Base-by-base conservation (phyloP, 2,888 invertebrate species). In the Colostygia pectinataria region DNA sequence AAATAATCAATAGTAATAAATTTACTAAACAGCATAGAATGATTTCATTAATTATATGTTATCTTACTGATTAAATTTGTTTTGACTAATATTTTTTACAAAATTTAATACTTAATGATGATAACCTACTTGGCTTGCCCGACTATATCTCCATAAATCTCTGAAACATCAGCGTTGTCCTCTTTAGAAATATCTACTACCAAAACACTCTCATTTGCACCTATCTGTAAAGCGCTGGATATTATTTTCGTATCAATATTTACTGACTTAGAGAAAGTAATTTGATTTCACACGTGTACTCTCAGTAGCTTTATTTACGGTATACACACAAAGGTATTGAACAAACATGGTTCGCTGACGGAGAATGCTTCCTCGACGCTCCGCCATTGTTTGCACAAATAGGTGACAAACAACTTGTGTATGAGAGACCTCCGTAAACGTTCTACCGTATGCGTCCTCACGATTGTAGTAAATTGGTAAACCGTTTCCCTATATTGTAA, bases 331-430 rank as follows among this genome's bases (percentile, higher is more conserved):
- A 57, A 64, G 63, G 68, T 60, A 66, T 67, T 67, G 66, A 66
- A 62, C 65, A 73, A 68, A 70, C 67, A 68, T 53, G 63, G 52
- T 57, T 42, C 58, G 57, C 59, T 57, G 57, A 63, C 61, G 56
- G 40, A 27, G 36, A 40, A 54, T 40, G 51, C 39, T 27, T 57
- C 42, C 63, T 61, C 63, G 66, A 62, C 65, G 68, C 67, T 63
- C 53, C 44, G 45, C 66, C 68, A 76, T 80, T 80, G 80, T 79
- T 78, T 73, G 73, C 68, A 65, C 71, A 77, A 77, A 77, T 75
- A 76, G 74, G 66, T 72, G 73, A 70, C 70, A 65, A 74, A 66
- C 63, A 61, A 66, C 63, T 62, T 59, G 65, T 55, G 61, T 64
- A 55, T 63, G 61, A 14, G 68, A 68, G 61, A 65, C 63, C 68